Evolutionary conservation across 2,113 vertebrate species (phyloP).

Genomic region (Pygoscelis antarcticus): DNA sequence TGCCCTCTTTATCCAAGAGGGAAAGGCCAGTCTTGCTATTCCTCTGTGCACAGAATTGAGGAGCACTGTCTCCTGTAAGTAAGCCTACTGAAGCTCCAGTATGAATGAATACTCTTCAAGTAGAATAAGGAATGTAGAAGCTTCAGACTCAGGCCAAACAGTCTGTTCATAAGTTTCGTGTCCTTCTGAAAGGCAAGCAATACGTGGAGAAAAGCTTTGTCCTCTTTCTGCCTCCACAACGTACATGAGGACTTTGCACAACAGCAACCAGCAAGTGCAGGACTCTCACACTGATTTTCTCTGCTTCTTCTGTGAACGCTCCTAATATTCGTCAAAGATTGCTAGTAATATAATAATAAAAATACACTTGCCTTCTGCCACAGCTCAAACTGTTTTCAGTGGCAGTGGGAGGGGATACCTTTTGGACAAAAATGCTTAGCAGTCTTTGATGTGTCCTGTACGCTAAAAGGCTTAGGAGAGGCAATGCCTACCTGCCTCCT

Average conservation of each 20-base stretch:
- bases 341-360: neutral
- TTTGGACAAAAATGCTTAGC: neutral
- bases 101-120: neutral
- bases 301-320: neutral
- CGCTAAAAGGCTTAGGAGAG: neutral
- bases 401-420: neutral
- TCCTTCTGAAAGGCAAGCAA: neutral
- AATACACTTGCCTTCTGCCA: neutral
- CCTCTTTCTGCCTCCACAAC: neutral
- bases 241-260: rapidly evolving
- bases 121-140: neutral
- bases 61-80: neutral
- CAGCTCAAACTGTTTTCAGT: neutral
- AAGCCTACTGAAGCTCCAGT: neutral
- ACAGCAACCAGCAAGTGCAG: neutral
- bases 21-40: neutral
- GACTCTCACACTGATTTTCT: neutral
- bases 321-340: neutral
- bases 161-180: neutral
- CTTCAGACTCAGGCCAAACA: neutral
- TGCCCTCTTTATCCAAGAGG: neutral
- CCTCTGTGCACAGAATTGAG: neutral
- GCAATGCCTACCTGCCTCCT: neutral
- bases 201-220: rapidly evolving
- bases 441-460: neutral